phyloP scores from a whole-genome alignment of 2,113 vertebrate genomes.

The Loxodonta africana region DNA sequence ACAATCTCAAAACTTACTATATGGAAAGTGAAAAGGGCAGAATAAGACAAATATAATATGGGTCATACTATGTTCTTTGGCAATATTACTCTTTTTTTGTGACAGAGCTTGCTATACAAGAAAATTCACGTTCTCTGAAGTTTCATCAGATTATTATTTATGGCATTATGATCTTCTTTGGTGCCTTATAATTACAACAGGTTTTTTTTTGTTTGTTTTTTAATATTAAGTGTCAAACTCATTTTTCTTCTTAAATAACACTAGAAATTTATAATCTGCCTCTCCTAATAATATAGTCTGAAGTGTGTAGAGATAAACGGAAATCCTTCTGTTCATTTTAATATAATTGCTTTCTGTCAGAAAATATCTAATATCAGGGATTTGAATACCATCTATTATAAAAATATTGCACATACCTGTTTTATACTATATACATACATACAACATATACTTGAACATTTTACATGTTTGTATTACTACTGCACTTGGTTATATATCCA shows the following conservation, averaged over 20 bases:
- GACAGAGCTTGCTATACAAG: not conserved
- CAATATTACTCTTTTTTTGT: not conserved
- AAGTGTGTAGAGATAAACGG: not conserved
- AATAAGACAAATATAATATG: not conserved
- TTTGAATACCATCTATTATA: not conserved
- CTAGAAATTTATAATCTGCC: not conserved
- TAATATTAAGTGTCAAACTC: not conserved
- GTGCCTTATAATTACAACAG: not conserved
- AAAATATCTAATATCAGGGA: not conserved
- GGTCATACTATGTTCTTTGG: not conserved
- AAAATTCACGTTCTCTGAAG: not conserved
- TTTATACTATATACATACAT: not conserved
- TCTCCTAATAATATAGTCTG: not conserved
- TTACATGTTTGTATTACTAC: not conserved
- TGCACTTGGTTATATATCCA: not conserved
- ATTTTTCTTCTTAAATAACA: slow-evolving; percentile 2
- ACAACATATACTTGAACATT: not conserved
- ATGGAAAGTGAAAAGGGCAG: not conserved
- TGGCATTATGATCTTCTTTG: not conserved
- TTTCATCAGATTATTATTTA: not conserved
- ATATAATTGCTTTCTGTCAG: not conserved
- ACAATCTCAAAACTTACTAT: not conserved
- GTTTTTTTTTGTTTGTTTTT: not conserved
- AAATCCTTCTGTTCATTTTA: not conserved
- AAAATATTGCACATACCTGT: not conserved